These are phyloP conservation scores for Drosophila rellima DNA, from an alignment of 2,888 invertebrate species.

Conservation along the genomic window DNA sequence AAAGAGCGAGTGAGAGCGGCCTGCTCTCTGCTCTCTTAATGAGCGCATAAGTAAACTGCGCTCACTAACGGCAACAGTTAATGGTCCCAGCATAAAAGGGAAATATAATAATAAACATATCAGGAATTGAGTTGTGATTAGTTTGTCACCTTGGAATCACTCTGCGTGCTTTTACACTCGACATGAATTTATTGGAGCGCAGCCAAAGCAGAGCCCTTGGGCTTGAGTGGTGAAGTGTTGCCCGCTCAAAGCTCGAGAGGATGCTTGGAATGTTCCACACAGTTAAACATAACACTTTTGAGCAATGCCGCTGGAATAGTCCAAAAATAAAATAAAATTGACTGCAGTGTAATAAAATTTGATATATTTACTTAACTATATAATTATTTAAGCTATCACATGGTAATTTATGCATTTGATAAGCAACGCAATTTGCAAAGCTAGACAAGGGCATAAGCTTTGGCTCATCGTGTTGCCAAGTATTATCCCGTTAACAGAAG, in stretches of 20 bases:
- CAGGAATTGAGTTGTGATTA: slow-evolving; percentile 12
- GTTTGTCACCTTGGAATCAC: slow-evolving; percentile 21
- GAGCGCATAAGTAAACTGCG: not conserved
- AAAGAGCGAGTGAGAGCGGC: not conserved
- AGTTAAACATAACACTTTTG: slow-evolving; percentile 37
- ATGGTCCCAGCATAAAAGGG: slow-evolving; percentile 3
- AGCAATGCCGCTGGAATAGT: not conserved
- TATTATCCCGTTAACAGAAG: slow-evolving; percentile 35
- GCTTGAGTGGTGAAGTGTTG: slow-evolving; percentile 41
- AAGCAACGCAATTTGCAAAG: slow-evolving; percentile 6
- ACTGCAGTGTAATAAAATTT: not conserved
- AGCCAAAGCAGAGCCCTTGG: slow-evolving; percentile 28
- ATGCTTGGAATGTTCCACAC: slow-evolving; percentile 36
- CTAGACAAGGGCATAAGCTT: slow-evolving; percentile 33
- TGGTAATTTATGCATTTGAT: slow-evolving; percentile 9
- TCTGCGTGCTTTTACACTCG: slow-evolving; percentile 14
- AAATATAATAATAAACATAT: slow-evolving; percentile 4
- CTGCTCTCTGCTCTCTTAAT: slow-evolving; percentile 15
- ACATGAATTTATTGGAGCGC: slow-evolving; percentile 40
- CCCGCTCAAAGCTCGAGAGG: slow-evolving; percentile 41
- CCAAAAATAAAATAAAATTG: not conserved
- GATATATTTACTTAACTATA: slow-evolving; percentile 1
- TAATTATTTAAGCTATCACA: slow-evolving; percentile 1
- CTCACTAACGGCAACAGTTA: slow-evolving; percentile 2
- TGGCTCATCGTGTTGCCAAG: slow-evolving; percentile 36